These are phyloP conservation scores for Chinchilla lanigera DNA, from an alignment of 2,113 vertebrate species.

Conservation along the genomic window DNA sequence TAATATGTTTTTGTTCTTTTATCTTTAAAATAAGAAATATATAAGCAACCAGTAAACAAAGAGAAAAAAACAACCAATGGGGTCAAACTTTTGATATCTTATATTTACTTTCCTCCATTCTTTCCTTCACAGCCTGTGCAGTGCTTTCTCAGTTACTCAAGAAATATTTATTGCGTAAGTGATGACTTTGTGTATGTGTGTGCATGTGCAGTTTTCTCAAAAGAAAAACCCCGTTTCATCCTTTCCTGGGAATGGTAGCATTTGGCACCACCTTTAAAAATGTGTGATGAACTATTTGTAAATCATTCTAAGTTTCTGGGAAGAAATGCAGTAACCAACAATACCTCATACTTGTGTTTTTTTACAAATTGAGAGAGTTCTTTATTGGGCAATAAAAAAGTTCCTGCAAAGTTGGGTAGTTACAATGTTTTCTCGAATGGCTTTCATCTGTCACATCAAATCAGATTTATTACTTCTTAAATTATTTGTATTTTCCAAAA, in stretches of 20 bases:
- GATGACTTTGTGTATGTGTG: not conserved
- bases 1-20: too few relatives aligned
- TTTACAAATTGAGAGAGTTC: constrained; percentile 69
- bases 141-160: not conserved
- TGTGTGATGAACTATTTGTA: constrained; percentile 41
- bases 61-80: not conserved
- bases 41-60: too few relatives aligned
- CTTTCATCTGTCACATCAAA: constrained; percentile 75
- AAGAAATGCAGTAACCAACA: constrained; percentile 59
- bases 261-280: not conserved
- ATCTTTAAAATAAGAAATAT: too few relatives aligned
- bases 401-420: constrained; percentile 66
- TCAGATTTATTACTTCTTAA: constrained; percentile 71
- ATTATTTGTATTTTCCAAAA: constrained; percentile 73
- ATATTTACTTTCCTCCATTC: not conserved
- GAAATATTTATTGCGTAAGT: not conserved
- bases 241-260: not conserved
- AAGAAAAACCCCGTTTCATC: not conserved
- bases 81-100: not conserved
- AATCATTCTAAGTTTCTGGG: constrained; percentile 67
- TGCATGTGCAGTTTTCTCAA: not conserved
- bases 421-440: constrained; percentile 68
- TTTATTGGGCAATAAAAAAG: constrained; percentile 69
- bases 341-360: constrained; percentile 53
- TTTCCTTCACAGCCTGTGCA: not conserved